phyloP scores from a whole-genome alignment of 2,113 vertebrate genomes.

The Callaeas wilsoni region DNA sequence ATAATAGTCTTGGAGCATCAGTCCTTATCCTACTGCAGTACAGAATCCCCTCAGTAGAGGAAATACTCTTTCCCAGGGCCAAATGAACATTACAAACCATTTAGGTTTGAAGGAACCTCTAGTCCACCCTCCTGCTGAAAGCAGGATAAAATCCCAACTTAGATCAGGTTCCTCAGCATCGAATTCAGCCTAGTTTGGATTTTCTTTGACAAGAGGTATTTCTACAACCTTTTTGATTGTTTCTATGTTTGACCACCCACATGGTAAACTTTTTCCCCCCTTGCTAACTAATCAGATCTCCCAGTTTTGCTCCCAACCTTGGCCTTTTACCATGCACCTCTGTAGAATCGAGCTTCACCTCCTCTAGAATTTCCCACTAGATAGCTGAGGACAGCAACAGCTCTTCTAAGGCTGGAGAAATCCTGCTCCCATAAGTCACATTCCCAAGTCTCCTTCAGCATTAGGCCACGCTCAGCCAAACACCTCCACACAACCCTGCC shows the following conservation, averaged over 20 bases:
- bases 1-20: background rate
- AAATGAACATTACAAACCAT: background rate
- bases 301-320: background rate
- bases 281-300: background rate
- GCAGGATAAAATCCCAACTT: background rate
- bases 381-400: background rate
- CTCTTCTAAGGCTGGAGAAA: background rate
- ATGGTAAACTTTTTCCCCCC: background rate
- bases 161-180: background rate
- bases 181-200: background rate
- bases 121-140: background rate
- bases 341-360: background rate
- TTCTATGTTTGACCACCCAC: background rate
- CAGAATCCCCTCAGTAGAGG: background rate
- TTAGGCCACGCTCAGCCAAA: rapidly evolving
- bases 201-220: background rate
- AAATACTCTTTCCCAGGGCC: background rate
- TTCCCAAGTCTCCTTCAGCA: background rate
- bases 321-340: background rate
- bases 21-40: background rate
- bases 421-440: rapidly evolving
- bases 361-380: background rate
- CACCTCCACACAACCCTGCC: background rate
- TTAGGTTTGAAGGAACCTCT: background rate
- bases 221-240: background rate